Base-by-base conservation (phyloP, 2,797 vertebrate genomes). In the Oryzias sinensis region DNA sequence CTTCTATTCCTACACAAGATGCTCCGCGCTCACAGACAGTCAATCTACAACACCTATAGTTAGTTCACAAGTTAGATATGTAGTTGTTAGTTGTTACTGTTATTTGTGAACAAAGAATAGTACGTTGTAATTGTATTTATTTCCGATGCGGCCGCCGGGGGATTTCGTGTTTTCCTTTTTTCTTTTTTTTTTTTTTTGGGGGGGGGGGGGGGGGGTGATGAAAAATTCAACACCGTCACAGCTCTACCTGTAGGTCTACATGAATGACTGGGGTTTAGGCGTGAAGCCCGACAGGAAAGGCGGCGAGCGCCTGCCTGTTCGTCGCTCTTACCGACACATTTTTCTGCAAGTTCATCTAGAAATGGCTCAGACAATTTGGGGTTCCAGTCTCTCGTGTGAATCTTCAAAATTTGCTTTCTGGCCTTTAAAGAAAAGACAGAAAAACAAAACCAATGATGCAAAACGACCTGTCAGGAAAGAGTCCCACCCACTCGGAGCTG, bases 401-500 rank as follows among this genome's bases (percentile, higher is more conserved):
- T 99, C 87, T 98, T 92, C 84, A 99, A 88, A 90, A 99, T 99
- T 90, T 98, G 97, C 93, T 97, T 99, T 93, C 97, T 94, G 89
- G 97, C 96, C 97, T 98, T 78, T 59, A 65, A 15, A 60, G 29
- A 67, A 62, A 20, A 53, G 0, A 33, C 27, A 27, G 45, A 2
- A 43, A 45, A 47, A 47, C 41, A 8, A 37, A 62, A 76, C 67
- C 63, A 83, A 78, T 11, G 29, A 67, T 17, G 62, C 49, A 54
- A 66, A 47, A 9, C 5, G 5, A 64, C 59, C 63, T 50, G 65
- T 80, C 56, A 78, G 48, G 54, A 49, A 46, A 27, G 49, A 53
- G 50, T 62, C 62, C 11, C 33, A 67, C 65, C 33, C 42, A 29
- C 53, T 42, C 44, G 4, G 56, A 56, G 50, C 42, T 27, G 44